A percentile compares a stretch with the other conserved stretches of the same genome.
These are phyloP conservation scores for Drosophila neutralis DNA, from an alignment of 2,888 invertebrate species.

Conservation along the genomic window DNA sequence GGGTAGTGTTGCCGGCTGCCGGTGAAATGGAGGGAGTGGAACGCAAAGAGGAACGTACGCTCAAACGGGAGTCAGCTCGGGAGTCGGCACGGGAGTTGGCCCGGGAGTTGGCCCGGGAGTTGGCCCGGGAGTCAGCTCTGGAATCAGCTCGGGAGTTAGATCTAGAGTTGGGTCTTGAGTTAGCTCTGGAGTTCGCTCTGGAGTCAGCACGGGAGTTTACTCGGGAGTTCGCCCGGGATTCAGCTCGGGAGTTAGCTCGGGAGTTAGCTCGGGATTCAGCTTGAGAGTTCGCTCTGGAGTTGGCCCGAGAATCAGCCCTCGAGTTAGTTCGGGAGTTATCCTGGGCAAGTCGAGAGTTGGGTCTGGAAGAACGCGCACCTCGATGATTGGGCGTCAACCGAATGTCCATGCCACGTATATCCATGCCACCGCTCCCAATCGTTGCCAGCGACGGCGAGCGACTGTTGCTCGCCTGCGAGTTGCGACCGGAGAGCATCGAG, in stretches of 20 bases:
- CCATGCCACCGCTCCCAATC: conserved; percentile 37
- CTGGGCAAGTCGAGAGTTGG: conserved; percentile 73
- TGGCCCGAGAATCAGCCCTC: not conserved
- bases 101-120: conserved; percentile 72
- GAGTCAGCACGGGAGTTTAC: conserved; percentile 20
- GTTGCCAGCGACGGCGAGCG: conserved; percentile 74
- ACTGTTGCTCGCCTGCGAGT: conserved; percentile 69
- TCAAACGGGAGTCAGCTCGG: conserved; percentile 71
- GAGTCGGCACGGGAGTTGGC: conserved; percentile 71
- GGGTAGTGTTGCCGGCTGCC: conserved; percentile 39
- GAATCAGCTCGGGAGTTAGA: conserved; percentile 33
- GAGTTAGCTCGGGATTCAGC: conserved; percentile 3
- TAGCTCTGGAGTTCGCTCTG: conserved; percentile 47
- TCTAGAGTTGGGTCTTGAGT: conserved; percentile 46
- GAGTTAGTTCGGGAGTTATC: conserved; percentile 47
- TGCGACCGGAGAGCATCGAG: conserved; percentile 63
- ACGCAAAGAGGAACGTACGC: conserved; percentile 68
- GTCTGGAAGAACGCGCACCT: conserved; percentile 61
- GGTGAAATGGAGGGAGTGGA: conserved; percentile 74
- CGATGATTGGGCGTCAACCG: conserved; percentile 66
- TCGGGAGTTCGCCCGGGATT: conserved; percentile 27
- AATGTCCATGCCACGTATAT: conserved; percentile 48
- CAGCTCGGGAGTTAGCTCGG: conserved; percentile 38
- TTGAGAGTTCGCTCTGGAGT: not conserved
- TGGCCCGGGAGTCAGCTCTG: conserved; percentile 65